Evolutionary conservation across 1,140 invertebrate species (phyloP), one percentile per base, ranked within the genome.

Genomic region (Parapsyche elsis): DNA sequence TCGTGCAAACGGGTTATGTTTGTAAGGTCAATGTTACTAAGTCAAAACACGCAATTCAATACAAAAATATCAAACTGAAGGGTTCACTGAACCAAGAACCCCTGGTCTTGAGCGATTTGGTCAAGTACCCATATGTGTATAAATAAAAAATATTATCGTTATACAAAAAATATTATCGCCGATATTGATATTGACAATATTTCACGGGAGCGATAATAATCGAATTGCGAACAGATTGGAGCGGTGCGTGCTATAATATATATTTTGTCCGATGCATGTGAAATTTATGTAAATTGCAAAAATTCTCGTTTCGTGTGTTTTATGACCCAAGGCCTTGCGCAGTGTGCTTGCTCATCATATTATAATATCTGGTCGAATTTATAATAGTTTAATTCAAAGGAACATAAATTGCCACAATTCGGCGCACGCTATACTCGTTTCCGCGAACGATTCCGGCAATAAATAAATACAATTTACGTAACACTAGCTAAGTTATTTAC

Each of bases 11-110:
- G 9, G 5, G 64, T 12, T 24, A 12, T 24, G 24, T 12, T 26
- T 24, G 12, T 67, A 67, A 30, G 64, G 64, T 67, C 64, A 67
- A 67, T 67, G 64, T 67, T 67, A 67, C 64, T 67, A 67, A 67
- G 24, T 23, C 64, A 67, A 67, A 67, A 12, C 64, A 67, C 64
- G 64, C 64, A 67, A 67, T 26, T 67, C 64, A 23, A 23, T 67
- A 67, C 64, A 67, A 53, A 16, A 53, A 53, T 16, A 53, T 53
- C 49, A 16, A 67, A 26, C 0, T 10, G 24, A 26, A 21, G 14
- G 24, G 64, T 67, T 67, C 64, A 67, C 24, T 67, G 64, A 67
- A 67, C 64, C 24, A 26, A 5, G 4, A 5, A 24, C 21, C 59
- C 21, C 64, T 14, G 7, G 21, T 67, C 64, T 23, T 67, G 49